Base-by-base conservation (phyloP, 2,113 vertebrate species). In the Jaculus jaculus region DNA sequence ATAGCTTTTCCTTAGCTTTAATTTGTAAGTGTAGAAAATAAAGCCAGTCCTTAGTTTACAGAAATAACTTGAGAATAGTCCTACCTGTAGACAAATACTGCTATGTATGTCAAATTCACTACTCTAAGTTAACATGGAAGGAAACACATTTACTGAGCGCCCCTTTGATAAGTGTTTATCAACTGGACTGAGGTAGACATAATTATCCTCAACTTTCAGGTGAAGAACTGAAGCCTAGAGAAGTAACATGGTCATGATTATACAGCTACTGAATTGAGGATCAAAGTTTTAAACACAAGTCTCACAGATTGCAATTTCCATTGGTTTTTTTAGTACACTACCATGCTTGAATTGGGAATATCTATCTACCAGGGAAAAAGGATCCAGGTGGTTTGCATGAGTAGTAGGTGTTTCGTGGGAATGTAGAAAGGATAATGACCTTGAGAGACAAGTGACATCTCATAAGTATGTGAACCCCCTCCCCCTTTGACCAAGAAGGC, bases 201-300 rank as follows among this genome's bases (percentile, higher is more conserved):
- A 90, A 74, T 94, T 95, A 71, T 83, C 65, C 21, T 95, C 54
- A 89, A 30, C 58, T 90, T 94, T 93, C 37, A 89, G 37, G 63
- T 72, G 60, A 85, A 66, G 77, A 96, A 79, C 58, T 86, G 51
- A 89, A 95, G 75, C 72, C 92, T 91, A 81, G 51, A 69, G 39
- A 54, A 54, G 26, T 89, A 80, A 95, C n/a, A 39, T 87, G 63
- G 34, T 92, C 24, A 18, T 84, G 73, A 71, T 91, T 94, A 60
- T 78, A 89, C 26, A 89, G 81, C 81, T 95, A 89, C n/a, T 93
- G 81, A 91, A 71, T 92, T 37, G 32, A 61, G 26, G 58, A 95
- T 23, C n/a, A 61, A 65, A 34, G 24, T 80, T 95, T 96, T 87
- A 94, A 89, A 93, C 37, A 63, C 68, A 90, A 72, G 20, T 78